phyloP scores from a whole-genome alignment of 2,113 vertebrate genomes.

The Podiceps cristatus region DNA sequence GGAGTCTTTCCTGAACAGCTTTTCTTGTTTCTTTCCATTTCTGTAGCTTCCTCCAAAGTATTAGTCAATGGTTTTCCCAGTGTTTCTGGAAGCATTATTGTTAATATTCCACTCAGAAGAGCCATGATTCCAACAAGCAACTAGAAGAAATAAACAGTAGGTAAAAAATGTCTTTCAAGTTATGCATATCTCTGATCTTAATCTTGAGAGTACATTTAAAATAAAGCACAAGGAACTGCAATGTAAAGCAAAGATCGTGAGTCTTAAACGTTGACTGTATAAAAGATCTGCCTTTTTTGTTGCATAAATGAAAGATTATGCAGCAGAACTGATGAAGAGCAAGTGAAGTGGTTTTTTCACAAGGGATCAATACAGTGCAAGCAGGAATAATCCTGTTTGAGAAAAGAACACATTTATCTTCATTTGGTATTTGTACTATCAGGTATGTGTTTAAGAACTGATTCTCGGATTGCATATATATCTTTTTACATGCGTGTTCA shows the following conservation, averaged over 20 bases:
- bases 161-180: conserved; percentile 14
- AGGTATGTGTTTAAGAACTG: neutral
- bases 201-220: neutral
- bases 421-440: neutral
- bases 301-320: neutral
- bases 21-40: conserved; percentile 68
- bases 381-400: neutral
- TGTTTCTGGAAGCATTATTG: conserved; percentile 89
- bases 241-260: neutral
- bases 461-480: neutral
- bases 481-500: neutral
- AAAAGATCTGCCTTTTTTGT: neutral
- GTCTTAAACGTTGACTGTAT: neutral
- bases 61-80: conserved; percentile 84
- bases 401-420: neutral
- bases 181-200: neutral
- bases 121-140: conserved; percentile 88
- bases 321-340: neutral
- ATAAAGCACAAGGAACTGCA: neutral
- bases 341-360: neutral
- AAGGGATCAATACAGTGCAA: neutral
- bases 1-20: conserved; percentile 41
- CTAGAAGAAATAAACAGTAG: conserved; percentile 74
- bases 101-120: conserved; percentile 85
- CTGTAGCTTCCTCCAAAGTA: conserved; percentile 85